phyloP scores from a whole-genome alignment of 1,140 invertebrate species.

The Drosophila nannoptera region DNA sequence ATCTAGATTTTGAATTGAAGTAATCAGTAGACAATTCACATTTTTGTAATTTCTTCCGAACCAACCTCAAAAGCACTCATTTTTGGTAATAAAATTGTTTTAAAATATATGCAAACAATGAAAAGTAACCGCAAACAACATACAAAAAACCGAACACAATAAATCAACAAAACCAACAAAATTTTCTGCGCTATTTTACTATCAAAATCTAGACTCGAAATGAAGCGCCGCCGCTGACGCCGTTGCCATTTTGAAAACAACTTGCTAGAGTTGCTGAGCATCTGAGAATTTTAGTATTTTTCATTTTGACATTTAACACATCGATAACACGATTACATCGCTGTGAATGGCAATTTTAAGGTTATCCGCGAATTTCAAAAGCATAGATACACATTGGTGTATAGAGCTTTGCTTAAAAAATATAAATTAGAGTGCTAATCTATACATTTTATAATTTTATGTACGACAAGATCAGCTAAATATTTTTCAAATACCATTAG shows the following conservation, averaged over 20 bases:
- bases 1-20: conserved; percentile 41
- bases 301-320: neutral
- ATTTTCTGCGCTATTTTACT: conserved; percentile 24
- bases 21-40: neutral
- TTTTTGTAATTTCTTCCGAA: neutral
- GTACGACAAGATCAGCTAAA: too few species aligned
- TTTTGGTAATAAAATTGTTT: neutral
- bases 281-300: conserved; percentile 31
- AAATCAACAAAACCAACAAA: conserved; percentile 48
- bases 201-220: conserved; percentile 42
- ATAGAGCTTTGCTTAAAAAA: too few species aligned
- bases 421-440: too few species aligned
- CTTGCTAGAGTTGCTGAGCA: conserved; percentile 31
- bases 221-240: conserved; percentile 44
- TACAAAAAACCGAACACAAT: conserved; percentile 13
- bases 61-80: conserved; percentile 76
- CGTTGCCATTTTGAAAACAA: conserved; percentile 45
- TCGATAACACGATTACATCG: neutral
- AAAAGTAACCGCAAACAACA: conserved; percentile 27
- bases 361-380: neutral
- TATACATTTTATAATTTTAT: too few species aligned
- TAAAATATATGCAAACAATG: neutral
- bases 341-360: conserved; percentile 4
- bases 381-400: too few species aligned
- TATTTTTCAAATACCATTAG: too few species aligned